Conservation (phyloP, 2,888 invertebrate genomes). For the Crepidodera aurea region DNA sequence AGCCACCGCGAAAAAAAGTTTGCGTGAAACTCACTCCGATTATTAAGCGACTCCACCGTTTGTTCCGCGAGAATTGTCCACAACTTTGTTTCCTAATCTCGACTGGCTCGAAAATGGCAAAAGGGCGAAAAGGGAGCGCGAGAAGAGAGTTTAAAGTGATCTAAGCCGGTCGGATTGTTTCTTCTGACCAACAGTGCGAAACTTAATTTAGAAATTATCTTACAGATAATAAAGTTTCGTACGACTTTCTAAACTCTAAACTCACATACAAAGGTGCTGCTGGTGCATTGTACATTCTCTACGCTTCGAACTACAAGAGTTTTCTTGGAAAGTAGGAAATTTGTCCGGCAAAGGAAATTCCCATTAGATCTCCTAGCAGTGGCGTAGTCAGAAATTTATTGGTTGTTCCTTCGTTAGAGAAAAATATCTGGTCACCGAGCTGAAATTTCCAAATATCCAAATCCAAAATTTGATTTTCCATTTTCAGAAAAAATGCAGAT, state of each 20-base stretch:
- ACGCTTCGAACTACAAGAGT: constrained; percentile 30
- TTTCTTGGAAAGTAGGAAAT: constrained; percentile 33
- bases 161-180: constrained; percentile 33
- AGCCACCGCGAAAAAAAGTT: background rate
- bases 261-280: constrained; percentile 43
- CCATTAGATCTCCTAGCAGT: background rate
- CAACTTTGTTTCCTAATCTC: constrained; percentile 23
- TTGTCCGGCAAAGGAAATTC: constrained; percentile 28
- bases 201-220: constrained; percentile 49
- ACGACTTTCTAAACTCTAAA: constrained; percentile 35
- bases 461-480: too few species aligned
- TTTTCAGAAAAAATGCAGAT: too few species aligned
- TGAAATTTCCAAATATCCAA: too few species aligned
- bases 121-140: constrained; percentile 23
- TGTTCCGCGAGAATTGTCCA: constrained; percentile 26
- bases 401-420: too few species aligned
- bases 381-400: background rate
- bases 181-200: constrained; percentile 48
- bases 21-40: background rate
- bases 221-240: constrained; percentile 48
- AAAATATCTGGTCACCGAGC: too few species aligned
- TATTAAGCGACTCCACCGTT: constrained; percentile 5
- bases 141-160: constrained; percentile 29
- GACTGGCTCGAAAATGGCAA: constrained; percentile 13
- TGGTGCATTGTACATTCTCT: constrained; percentile 46